Evolutionary conservation across 2,797 vertebrate species (phyloP).

Genomic region (Chloroceryle amazona): DNA sequence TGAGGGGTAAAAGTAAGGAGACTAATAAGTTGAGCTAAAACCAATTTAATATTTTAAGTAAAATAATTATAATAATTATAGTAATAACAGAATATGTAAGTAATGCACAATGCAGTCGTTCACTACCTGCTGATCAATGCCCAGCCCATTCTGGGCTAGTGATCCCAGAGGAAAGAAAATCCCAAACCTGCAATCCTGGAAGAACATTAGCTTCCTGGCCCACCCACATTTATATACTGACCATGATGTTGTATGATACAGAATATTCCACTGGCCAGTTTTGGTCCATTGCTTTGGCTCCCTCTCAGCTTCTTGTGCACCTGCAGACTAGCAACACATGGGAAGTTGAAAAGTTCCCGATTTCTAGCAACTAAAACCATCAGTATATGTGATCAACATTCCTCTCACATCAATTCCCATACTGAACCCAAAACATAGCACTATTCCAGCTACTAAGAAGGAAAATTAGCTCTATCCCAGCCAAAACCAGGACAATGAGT

Average conservation of each 20-base stretch:
- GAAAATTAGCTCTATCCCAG: neutral
- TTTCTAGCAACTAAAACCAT: neutral
- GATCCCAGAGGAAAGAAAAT: neutral
- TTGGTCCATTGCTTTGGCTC: no score
- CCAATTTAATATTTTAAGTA: neutral
- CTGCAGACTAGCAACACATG: neutral
- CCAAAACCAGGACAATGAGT: neutral
- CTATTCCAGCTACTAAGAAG: neutral
- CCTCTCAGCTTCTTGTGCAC: neutral
- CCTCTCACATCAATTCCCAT: neutral
- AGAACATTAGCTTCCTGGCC: neutral
- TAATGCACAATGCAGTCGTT: neutral
- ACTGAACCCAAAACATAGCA: neutral
- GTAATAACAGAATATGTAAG: neutral
- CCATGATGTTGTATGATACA: neutral
- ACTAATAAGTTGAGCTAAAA: neutral
- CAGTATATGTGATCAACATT: neutral
- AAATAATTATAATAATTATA: neutral
- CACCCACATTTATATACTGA: neutral
- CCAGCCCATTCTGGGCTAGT: neutral
- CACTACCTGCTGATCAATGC: neutral
- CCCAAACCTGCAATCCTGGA: neutral
- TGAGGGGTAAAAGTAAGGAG: neutral
- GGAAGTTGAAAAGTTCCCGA: neutral
- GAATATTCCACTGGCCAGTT: neutral